Evolutionary conservation across 2,888 invertebrate species (phyloP).

Genomic region (Lasioglossum lativentre): DNA sequence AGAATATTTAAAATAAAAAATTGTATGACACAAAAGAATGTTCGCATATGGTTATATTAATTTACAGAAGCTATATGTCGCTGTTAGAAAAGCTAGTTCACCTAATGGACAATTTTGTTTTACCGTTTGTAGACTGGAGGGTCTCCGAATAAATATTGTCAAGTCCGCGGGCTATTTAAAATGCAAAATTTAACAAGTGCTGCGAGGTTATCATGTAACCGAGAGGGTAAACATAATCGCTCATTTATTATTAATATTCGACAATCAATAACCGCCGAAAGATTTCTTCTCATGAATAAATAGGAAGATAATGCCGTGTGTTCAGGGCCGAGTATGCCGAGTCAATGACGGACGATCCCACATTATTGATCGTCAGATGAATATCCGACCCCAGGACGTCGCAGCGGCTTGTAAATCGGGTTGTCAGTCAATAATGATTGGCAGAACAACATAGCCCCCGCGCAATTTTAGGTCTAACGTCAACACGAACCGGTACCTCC

Average conservation of each 20-base stretch:
- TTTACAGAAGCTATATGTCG: too few relatives aligned
- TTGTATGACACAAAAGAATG: too few relatives aligned
- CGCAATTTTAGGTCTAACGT: constrained; percentile 55
- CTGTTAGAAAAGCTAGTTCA: background rate
- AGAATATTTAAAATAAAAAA: too few relatives aligned
- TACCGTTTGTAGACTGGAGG: background rate
- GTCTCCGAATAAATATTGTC: background rate
- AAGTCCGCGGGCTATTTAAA: background rate
- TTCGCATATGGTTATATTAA: too few relatives aligned
- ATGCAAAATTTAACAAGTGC: background rate
- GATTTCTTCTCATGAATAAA: constrained; percentile 11
- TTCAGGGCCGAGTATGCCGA: background rate
- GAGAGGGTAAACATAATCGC: constrained; percentile 13
- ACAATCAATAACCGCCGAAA: background rate
- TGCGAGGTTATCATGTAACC: background rate
- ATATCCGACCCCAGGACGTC: constrained; percentile 8
- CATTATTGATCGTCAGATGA: constrained; percentile 15
- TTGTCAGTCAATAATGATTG: constrained; percentile 63
- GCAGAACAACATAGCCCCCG: constrained; percentile 44
- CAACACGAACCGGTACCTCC: constrained; percentile 47
- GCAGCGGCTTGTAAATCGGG: constrained; percentile 45
- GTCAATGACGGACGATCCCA: constrained; percentile 15
- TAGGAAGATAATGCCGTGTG: constrained; percentile 2
- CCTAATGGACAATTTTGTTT: background rate
- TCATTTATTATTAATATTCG: constrained; percentile 14